Base-by-base conservation (phyloP, 2,797 vertebrate species). In the Melanotaenia trifasciata region DNA sequence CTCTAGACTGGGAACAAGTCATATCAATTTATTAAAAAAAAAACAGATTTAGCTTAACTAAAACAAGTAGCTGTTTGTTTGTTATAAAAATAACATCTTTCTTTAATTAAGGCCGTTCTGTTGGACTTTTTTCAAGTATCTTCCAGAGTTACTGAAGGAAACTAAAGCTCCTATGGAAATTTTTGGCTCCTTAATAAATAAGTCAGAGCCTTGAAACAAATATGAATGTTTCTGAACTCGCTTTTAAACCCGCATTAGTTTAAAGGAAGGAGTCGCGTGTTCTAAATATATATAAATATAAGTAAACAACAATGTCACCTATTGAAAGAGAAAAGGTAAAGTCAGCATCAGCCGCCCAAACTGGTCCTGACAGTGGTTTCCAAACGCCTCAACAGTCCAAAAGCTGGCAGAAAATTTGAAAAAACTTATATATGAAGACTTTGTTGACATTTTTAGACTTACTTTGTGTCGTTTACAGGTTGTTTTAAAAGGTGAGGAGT, bases 281-380 rank as follows among this genome's bases (percentile, higher is more conserved):
- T 20, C 8, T 51, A 22, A 24, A 38, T 11, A 3, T 38, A 38
- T 11, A 11, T 13, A 38, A 3, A 38, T 11, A 38, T 3, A 38
- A 11, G 10, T 3, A 16, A 50, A 8, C 18, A 7, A 2, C 3
- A 22, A 9, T 5, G 5, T 6, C 11, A 11, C 24, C 14, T 32
- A 0, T 43, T 30, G 10, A 26, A 24, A 40, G 14, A 64, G 47
- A 28, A 62, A 18, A 61, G 47, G 38, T 40, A 62, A 66, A 50
- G 8, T 2, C 36, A 60, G 59, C 54, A 28, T 64, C 63, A 72
- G 66, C 50, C 72, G 67, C 59, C 86, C 0, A 57, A 18, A 35
- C 14, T n/a, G 18, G 11, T 28, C 8, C 45, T 20, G 45, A 5
- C 16, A 33, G 43, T 22, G 1, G 20, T 18, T 18, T 13, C 36